Evolutionary conservation across 1,140 invertebrate species (phyloP).

Genomic region (Megathymus violae): DNA sequence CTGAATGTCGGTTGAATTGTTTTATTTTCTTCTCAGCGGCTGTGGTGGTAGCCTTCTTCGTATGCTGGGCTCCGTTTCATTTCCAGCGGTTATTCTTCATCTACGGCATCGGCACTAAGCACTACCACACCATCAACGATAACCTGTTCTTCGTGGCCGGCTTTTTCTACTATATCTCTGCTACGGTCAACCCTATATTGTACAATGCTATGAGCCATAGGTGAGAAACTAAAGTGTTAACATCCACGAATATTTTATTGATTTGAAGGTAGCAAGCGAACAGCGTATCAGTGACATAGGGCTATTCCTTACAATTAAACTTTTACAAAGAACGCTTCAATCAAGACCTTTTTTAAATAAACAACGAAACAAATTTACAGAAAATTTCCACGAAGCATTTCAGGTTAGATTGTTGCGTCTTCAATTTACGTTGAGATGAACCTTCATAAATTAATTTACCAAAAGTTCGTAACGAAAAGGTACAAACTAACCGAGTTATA

Average conservation of each 20-base stretch:
- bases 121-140: constrained; percentile 89
- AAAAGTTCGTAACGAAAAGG: neutral
- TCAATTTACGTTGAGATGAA: neutral
- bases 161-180: constrained; percentile 93
- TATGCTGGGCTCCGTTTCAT: constrained; percentile 99
- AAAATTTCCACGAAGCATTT: neutral
- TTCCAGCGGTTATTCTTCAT: constrained; percentile 92
- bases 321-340: too few relatives aligned
- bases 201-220: constrained; percentile 95
- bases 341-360: neutral
- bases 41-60: too few relatives aligned
- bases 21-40: constrained; percentile 87
- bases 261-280: too few relatives aligned
- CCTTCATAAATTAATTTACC: neutral
- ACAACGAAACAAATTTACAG: neutral
- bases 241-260: too few relatives aligned
- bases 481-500: neutral
- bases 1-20: too few relatives aligned
- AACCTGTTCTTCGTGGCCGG: constrained; percentile 92
- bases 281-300: neutral
- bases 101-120: constrained; percentile 85
- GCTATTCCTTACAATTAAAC: too few relatives aligned
- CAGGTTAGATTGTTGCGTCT: neutral
- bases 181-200: constrained; percentile 94
- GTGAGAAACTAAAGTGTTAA: too few relatives aligned